phyloP scores from a whole-genome alignment of 2,888 invertebrate species.

The Seira musarum region DNA sequence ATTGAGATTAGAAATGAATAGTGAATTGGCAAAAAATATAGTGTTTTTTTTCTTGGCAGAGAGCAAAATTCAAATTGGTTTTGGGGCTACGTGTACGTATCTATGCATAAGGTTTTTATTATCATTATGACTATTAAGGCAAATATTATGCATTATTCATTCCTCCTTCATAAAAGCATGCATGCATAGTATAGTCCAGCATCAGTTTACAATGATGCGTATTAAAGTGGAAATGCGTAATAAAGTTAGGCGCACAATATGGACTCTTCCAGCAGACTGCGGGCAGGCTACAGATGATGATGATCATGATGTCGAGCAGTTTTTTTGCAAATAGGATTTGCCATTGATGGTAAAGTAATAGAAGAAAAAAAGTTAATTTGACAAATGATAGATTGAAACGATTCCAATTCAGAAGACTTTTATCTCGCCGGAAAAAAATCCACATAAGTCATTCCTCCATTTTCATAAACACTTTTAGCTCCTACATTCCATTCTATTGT shows the following conservation, averaged over 20 bases:
- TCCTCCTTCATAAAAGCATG: neutral
- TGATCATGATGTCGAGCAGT: neutral
- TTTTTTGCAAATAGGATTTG: constrained; percentile 61
- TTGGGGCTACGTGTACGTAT: neutral
- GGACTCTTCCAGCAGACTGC: too few relatives aligned
- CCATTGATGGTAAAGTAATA: constrained; percentile 57
- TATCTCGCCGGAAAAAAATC: neutral
- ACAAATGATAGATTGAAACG: constrained; percentile 68
- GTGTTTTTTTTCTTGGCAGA: neutral
- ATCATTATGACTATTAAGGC: constrained; percentile 22
- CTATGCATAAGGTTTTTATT: constrained; percentile 27
- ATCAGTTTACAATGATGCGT: constrained; percentile 3
- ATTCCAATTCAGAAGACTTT: constrained; percentile 56
- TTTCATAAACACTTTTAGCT: neutral
- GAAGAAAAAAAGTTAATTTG: constrained; percentile 66
- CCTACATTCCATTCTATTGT: too few relatives aligned
- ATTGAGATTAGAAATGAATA: constrained; percentile 53
- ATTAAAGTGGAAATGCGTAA: constrained; percentile 27
- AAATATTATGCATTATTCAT: constrained; percentile 44
- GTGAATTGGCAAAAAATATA: constrained; percentile 34
- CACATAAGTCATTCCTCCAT: neutral
- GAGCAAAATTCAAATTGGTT: neutral
- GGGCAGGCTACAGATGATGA: too few relatives aligned
- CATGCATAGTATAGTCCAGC: neutral
- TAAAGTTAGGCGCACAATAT: constrained; percentile 4